These are phyloP conservation scores for Odontocolon sp. DNA, from an alignment of 2,888 invertebrate species.

Conservation along the genomic window DNA sequence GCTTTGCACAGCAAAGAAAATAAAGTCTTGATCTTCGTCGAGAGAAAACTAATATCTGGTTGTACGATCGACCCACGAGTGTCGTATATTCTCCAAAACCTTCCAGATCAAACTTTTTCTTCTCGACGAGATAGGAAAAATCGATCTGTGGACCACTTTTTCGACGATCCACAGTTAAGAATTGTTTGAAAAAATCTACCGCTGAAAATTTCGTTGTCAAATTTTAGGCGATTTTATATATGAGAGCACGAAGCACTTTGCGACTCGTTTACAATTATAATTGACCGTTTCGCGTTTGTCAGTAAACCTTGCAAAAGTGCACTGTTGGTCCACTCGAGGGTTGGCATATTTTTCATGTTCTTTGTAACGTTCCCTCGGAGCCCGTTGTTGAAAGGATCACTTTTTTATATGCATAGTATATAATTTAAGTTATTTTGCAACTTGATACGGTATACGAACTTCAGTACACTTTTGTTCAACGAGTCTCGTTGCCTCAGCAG, in stretches of 20 bases:
- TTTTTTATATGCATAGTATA: too few relatives aligned
- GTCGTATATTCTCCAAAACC: constrained; percentile 36
- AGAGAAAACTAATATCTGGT: constrained; percentile 26
- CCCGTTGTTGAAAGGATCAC: too few relatives aligned
- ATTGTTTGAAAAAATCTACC: background rate
- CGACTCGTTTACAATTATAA: too few relatives aligned
- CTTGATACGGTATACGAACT: background rate
- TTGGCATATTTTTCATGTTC: too few relatives aligned
- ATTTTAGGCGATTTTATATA: too few relatives aligned
- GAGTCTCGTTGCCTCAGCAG: constrained; percentile 1
- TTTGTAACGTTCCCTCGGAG: too few relatives aligned
- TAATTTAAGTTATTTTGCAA: too few relatives aligned
- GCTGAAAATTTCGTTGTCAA: background rate
- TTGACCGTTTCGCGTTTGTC: too few relatives aligned
- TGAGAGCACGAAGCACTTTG: too few relatives aligned
- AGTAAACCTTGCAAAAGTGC: too few relatives aligned
- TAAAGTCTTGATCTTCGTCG: constrained; percentile 10
- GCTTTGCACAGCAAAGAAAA: background rate
- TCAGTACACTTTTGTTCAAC: background rate
- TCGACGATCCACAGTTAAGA: background rate
- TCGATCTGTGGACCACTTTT: background rate
- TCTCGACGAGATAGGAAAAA: constrained; percentile 26
- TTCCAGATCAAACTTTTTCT: constrained; percentile 24
- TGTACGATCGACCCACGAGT: constrained; percentile 41
- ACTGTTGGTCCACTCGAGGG: too few relatives aligned